Conservation (phyloP, 2,113 vertebrate species). For the Phoenicopterus ruber region DNA sequence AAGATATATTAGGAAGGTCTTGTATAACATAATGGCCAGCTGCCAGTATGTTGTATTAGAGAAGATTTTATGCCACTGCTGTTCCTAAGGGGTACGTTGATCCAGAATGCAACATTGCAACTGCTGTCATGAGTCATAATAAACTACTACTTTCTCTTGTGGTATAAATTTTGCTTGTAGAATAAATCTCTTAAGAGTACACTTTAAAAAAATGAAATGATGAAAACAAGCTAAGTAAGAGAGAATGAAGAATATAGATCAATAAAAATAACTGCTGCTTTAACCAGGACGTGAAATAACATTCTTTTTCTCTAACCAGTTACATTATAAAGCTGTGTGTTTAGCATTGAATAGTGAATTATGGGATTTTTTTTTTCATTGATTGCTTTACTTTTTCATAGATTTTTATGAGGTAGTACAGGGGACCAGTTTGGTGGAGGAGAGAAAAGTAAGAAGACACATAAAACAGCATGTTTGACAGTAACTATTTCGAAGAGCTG, state of each 20-base stretch:
- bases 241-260: not conserved
- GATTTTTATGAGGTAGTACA: not conserved
- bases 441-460: not conserved
- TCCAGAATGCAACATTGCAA: not conserved
- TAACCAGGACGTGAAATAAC: not conserved
- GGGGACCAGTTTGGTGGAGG: not conserved
- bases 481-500: not conserved
- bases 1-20: not conserved
- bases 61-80: not conserved
- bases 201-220: not conserved
- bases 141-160: not conserved
- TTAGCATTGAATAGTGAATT: not conserved
- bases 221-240: not conserved
- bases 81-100: not conserved
- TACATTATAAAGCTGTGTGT: not conserved
- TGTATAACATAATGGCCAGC: not conserved
- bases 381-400: not conserved
- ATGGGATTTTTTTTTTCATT: not conserved
- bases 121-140: not conserved
- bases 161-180: not conserved
- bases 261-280: not conserved
- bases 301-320: not conserved
- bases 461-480: not conserved
- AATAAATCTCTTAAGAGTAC: not conserved
- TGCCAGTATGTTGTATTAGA: not conserved